Evolutionary conservation across 2,113 vertebrate species (phyloP), one percentile per base, ranked within the genome.

Genomic region (Danionella cerebrum): DNA sequence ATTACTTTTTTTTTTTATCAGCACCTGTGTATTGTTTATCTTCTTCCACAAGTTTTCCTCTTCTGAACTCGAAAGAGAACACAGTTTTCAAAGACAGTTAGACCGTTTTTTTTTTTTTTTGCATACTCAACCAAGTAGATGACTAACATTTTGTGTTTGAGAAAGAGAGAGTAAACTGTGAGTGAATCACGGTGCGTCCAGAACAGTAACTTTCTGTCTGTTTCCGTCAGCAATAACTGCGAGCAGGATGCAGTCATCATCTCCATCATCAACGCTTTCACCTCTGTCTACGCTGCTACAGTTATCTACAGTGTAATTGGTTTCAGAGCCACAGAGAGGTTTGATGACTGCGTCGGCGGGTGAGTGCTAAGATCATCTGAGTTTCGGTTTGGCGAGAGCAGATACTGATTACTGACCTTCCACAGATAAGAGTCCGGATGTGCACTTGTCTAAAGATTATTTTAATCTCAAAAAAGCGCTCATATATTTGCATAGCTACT

Each of bases 251-350:
- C 94, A 0, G 58, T 97, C 62, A 90, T 91, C 0, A 87, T 97
- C 71, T 93, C 93, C 1, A 0, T 89, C 65, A 89, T 97, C 72
- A 97, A 94, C 0, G 92, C 92, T 27, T 78, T 91, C 78, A 97
- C 93, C 0, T 94, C 94, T 0, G 42, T 97, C 75, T 96, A 88
- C 0, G 87, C 92, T 0, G 94, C 94, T 8, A 94, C 90, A 0
- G 92, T 95, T 65, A 86, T 95, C 54, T 97, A 96, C 39, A 90
- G 90, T 54, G 89, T 97, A 68, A 95, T 95, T 4, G 94, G 94
- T 38, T 97, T 97, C 88, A 90, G 94, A 4, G 93, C 93, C 70
- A 96, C 92, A 0, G 77, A 91, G 51, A 88, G 81, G 82, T 95
- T 77, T 0, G 93, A 96, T 5, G 86, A 83, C 67, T 97, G 94